These are phyloP conservation scores for Brachypodius melanocephalos DNA, from an alignment of 2,113 vertebrate genomes.

Conservation along the genomic window DNA sequence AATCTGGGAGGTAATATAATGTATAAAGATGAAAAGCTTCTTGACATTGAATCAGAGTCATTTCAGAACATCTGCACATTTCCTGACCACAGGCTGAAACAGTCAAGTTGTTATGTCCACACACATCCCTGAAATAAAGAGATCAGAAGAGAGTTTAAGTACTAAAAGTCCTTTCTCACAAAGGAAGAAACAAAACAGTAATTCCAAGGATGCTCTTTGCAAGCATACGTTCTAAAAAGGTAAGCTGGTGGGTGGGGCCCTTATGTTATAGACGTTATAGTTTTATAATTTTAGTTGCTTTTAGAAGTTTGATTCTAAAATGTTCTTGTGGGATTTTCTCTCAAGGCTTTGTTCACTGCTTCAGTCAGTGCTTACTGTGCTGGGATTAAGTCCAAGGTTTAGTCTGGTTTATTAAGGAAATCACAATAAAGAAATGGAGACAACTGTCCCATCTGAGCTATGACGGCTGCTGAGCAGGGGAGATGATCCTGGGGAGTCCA, in stretches of 20 bases:
- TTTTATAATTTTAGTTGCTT: not conserved
- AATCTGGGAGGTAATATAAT: not conserved
- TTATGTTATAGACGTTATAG: not conserved
- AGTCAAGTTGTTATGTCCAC: not conserved
- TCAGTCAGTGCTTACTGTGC: not conserved
- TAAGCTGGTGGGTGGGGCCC: not conserved
- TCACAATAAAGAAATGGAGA: not conserved
- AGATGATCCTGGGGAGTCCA: not conserved
- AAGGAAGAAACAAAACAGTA: not conserved
- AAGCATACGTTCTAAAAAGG: not conserved
- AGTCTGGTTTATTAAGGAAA: not conserved
- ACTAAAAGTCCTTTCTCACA: not conserved
- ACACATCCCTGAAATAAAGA: not conserved
- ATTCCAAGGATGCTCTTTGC: not conserved
- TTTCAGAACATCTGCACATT: slow-evolving; percentile 5
- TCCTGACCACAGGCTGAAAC: not conserved
- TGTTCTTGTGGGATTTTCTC: not conserved
- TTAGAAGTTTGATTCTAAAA: not conserved
- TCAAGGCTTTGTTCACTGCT: not conserved
- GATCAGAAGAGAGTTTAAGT: not conserved
- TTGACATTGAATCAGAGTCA: not conserved
- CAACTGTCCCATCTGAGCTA: not conserved
- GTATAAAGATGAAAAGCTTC: not conserved
- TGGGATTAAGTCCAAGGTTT: not conserved
- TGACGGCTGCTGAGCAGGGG: not conserved